Base-by-base conservation (phyloP, 2,888 invertebrate genomes). In the Thereva nobilitata region DNA sequence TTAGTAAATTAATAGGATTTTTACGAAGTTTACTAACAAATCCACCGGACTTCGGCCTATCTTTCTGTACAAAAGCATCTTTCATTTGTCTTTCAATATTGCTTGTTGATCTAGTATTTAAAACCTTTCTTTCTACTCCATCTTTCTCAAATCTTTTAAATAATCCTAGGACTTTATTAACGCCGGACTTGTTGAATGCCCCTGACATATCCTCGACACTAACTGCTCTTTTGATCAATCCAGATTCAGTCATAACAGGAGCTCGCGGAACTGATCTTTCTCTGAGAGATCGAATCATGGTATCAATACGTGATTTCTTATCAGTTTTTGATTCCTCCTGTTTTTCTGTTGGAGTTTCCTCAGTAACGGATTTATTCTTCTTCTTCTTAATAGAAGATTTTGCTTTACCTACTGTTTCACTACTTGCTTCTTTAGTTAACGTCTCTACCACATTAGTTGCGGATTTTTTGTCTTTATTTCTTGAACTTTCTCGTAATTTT, bases 81-180 rank as follows among this genome's bases (percentile, higher is more conserved):
- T 74, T 76, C 37, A 77, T 72, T 70, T 80, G 78, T 0, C 76
- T 72, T 53, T 81, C 79, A 63, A 79, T 79, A 67, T 79, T 79
- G 67, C 78, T 80, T 7, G 77, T 77, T 7, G 80, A 80, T 6
- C 79, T 78, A 0, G 80, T 76, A 68, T 72, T 79, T 23, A 77
- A 74, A 2, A 80, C 76, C 2, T 76, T 75, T 6, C 75, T 71
- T 59, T 78, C 76, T 73, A 82, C 82, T 68, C 83, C 82, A 72
- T 87, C 84, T 59, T 89, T 84, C 78, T 90, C 86, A 77, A 86
- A 86, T 78, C 89, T 90, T 72, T 88, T 89, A 73, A 93, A 91
- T 3, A 92, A 80, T 0, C 91, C 91, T 67, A 93, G 80, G 52
- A 93, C 91, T 74, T 87, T 86, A 76, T 87, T 89, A 0, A 91